Evolutionary conservation across 2,797 vertebrate genomes (phyloP).

Genomic region (Hipposideros larvatus): DNA sequence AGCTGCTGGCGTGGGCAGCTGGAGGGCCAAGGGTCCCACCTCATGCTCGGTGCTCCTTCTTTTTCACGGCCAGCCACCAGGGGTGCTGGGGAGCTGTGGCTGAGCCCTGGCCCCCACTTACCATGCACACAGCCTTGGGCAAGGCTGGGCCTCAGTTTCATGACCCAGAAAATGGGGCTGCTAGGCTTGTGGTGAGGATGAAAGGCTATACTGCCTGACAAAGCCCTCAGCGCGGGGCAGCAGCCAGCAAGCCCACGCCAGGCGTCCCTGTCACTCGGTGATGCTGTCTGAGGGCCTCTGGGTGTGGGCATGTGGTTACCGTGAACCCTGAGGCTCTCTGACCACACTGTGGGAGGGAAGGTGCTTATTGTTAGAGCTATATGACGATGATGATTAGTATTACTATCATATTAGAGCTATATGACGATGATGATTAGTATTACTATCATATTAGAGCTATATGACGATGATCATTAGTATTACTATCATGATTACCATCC

Average conservation of each 20-base stretch:
- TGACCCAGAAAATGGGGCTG: not conserved
- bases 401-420: rapidly evolving
- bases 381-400: rapidly evolving
- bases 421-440: rapidly evolving
- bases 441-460: rapidly evolving
- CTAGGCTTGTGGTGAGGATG: too few species aligned
- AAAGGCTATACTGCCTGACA: rapidly evolving
- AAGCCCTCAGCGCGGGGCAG: rapidly evolving
- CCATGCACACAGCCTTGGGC: rapidly evolving
- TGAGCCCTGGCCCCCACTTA: not conserved
- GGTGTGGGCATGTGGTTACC: rapidly evolving
- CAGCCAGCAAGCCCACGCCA: rapidly evolving
- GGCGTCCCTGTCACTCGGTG: not conserved
- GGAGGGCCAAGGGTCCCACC: too few species aligned
- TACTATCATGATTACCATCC: rapidly evolving
- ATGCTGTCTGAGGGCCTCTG: not conserved
- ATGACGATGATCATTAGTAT: rapidly evolving
- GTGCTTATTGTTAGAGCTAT: rapidly evolving
- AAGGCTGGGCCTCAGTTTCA: not conserved
- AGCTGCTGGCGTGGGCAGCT: not conserved
- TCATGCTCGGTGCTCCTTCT: not conserved
- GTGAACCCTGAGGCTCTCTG: rapidly evolving
- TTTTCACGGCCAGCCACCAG: too few species aligned
- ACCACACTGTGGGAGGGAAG: rapidly evolving
- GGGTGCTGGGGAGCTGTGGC: rapidly evolving